These are phyloP conservation scores for Asarcornis scutulata DNA, from an alignment of 2,113 vertebrate species.

Conservation along the genomic window DNA sequence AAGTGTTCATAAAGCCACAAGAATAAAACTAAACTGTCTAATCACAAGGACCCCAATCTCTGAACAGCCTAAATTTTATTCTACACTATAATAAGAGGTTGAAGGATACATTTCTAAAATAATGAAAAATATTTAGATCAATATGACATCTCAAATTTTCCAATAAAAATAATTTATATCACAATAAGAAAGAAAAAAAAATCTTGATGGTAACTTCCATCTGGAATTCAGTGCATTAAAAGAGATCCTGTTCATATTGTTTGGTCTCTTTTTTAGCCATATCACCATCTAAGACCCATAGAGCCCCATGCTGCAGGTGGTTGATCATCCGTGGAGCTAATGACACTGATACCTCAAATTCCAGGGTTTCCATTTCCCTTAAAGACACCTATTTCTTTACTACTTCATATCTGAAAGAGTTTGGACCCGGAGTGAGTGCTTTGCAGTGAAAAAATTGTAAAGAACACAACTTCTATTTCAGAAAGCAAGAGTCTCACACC, in stretches of 20 bases:
- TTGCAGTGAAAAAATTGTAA: not conserved
- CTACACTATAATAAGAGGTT: not conserved
- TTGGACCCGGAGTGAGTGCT: rapidly evolving
- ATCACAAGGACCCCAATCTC: not conserved
- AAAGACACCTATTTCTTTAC: not conserved
- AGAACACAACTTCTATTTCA: not conserved
- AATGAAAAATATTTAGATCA: not conserved
- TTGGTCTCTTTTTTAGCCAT: not conserved
- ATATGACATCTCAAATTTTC: not conserved
- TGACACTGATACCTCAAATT: not conserved
- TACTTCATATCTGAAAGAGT: not conserved
- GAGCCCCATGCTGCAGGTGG: no score
- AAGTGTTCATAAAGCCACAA: not conserved
- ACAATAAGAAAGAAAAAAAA: not conserved
- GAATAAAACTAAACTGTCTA: not conserved
- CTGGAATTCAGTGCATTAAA: not conserved
- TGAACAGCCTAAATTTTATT: not conserved
- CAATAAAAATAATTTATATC: not conserved
- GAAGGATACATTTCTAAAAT: not conserved
- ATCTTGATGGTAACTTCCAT: not conserved
- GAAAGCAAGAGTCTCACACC: not conserved
- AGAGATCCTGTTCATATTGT: not conserved
- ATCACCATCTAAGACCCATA: rapidly evolving
- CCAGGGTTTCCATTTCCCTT: not conserved
- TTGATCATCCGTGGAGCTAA: not conserved